These are phyloP conservation scores for Addax nasomaculatus DNA, from an alignment of 2,113 vertebrate species.

Conservation along the genomic window DNA sequence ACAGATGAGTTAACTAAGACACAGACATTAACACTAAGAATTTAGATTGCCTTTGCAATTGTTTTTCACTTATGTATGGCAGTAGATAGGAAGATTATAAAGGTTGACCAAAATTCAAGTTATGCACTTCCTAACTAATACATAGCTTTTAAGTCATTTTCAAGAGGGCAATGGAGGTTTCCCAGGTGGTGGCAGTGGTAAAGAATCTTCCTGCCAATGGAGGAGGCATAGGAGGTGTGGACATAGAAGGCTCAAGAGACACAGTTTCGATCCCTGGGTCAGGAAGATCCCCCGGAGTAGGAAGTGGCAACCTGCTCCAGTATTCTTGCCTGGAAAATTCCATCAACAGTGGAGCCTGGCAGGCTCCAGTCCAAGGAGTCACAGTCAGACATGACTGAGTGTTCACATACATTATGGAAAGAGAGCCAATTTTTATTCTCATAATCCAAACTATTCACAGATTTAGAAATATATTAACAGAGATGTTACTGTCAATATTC, in stretches of 20 bases:
- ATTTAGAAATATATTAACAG: background rate
- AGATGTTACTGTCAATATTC: conserved; percentile 1
- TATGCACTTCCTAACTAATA: background rate
- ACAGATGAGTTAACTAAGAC: background rate
- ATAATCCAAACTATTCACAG: background rate
- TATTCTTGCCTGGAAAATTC: background rate
- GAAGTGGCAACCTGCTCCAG: background rate
- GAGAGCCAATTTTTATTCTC: background rate
- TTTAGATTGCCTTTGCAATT: background rate
- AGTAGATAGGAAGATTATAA: background rate
- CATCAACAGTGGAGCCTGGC: background rate
- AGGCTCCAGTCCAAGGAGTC: background rate
- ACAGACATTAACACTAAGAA: background rate
- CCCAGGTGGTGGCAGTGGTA: background rate
- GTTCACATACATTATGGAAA: background rate
- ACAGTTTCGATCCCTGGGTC: background rate
- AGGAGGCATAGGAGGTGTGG: background rate
- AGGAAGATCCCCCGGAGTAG: background rate
- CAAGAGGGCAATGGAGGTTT: background rate
- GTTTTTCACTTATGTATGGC: background rate
- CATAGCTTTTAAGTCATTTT: background rate
- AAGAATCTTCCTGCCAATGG: background rate
- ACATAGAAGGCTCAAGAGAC: background rate
- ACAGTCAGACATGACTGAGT: background rate
- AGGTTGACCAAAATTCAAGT: background rate